phyloP scores from a whole-genome alignment of 2,113 vertebrate genomes.

The Bostrychus sinensis region DNA sequence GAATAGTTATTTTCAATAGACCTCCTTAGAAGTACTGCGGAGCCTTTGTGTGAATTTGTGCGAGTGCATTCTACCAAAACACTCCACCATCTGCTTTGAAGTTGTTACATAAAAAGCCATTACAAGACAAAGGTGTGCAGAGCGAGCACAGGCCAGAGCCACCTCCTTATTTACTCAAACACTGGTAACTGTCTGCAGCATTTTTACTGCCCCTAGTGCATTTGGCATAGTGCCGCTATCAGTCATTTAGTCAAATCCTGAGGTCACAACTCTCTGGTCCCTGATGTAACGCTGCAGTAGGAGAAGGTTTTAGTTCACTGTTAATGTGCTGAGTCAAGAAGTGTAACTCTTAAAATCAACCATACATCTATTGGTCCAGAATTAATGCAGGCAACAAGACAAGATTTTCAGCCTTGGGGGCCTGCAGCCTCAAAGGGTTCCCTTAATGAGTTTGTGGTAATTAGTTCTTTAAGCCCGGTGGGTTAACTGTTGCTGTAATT shows the following conservation, averaged over 20 bases:
- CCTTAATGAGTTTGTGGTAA: background rate
- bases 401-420: background rate
- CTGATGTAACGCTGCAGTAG: constrained; percentile 13
- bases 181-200: constrained; percentile 22
- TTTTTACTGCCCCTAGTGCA: constrained; percentile 21
- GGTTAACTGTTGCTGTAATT: background rate
- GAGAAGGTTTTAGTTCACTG: background rate
- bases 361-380: background rate
- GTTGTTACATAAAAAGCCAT: constrained; percentile 25
- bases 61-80: background rate
- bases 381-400: background rate
- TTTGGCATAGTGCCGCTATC: constrained; percentile 34
- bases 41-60: constrained; percentile 1
- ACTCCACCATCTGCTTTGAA: constrained; percentile 7
- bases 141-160: constrained; percentile 10
- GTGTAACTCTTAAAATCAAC: constrained; percentile 1
- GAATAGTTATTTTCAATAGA: constrained; percentile 2
- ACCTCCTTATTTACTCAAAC: background rate
- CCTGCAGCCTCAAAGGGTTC: background rate
- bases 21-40: background rate
- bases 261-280: constrained; percentile 8
- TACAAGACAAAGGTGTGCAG: constrained; percentile 12
- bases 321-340: background rate
- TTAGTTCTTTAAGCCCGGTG: background rate
- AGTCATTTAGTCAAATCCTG: constrained; percentile 38